Percentiles rank a stretch among this genome's conserved stretches.
Evolutionary conservation across 2,888 invertebrate species (phyloP).

Genomic region (Pristionchus japonicus): DNA sequence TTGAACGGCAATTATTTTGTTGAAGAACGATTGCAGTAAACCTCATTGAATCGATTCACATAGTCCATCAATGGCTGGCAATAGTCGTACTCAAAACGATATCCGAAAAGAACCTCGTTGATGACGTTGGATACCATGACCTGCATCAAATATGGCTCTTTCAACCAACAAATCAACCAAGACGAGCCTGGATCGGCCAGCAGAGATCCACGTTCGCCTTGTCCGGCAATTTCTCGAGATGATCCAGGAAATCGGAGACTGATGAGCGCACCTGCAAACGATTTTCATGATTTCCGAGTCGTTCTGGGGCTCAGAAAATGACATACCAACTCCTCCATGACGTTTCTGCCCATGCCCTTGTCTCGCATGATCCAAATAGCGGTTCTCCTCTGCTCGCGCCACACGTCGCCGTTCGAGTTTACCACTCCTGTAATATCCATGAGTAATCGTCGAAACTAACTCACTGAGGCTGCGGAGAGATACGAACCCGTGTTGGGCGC

Average conservation of each 20-base stretch:
- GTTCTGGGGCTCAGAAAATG: too few relatives aligned
- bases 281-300: background rate
- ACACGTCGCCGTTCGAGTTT: background rate
- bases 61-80: conserved; percentile 25
- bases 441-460: background rate
- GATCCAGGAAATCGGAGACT: background rate
- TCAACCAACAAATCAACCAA: too few relatives aligned
- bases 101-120: conserved; percentile 21
- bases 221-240: background rate
- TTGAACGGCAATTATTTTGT: background rate
- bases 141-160: too few relatives aligned
- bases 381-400: background rate
- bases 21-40: background rate
- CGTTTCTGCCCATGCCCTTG: background rate
- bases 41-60: background rate
- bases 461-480: too few relatives aligned
- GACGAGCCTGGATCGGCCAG: conserved; percentile 13
- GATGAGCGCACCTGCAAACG: background rate
- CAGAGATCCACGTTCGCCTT: background rate
- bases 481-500: background rate
- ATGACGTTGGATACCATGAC: background rate
- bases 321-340: background rate
- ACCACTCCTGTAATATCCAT: background rate
- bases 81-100: background rate
- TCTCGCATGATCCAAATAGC: background rate